These are phyloP conservation scores for Druon quercuslanigerum DNA, from an alignment of 1,140 invertebrate species.

Conservation along the genomic window DNA sequence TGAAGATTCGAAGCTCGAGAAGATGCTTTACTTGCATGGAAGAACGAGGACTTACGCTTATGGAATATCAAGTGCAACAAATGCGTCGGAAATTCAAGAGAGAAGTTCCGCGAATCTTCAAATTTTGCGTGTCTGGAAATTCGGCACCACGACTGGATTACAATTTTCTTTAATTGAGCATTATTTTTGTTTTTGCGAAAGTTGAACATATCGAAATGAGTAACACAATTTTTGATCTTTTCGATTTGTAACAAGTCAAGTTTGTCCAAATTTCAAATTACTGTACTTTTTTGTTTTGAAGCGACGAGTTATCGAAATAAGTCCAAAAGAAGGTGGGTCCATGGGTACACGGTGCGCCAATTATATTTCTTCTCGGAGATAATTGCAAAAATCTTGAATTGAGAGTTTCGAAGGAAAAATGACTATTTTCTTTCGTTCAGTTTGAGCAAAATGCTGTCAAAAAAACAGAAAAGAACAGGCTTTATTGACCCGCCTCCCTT, in stretches of 20 bases:
- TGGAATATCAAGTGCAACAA: conserved; percentile 27
- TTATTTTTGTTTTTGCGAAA: background rate
- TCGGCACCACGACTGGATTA: conserved; percentile 14
- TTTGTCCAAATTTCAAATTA: no score
- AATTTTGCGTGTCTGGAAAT: conserved; percentile 1
- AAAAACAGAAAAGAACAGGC: background rate
- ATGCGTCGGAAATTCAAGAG: background rate
- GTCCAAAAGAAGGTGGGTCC: no score
- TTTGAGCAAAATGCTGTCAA: background rate
- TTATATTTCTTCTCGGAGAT: background rate
- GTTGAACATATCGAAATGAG: background rate
- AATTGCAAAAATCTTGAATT: background rate
- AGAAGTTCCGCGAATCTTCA: background rate
- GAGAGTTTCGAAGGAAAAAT: background rate
- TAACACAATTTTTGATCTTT: no score
- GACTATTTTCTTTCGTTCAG: background rate
- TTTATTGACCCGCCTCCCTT: no score
- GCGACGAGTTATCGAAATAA: no score
- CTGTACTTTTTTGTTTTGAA: no score
- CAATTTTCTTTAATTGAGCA: background rate
- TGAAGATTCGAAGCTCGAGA: conserved; percentile 17
- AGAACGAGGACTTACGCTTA: conserved; percentile 22
- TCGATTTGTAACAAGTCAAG: no score
- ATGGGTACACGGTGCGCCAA: no score
- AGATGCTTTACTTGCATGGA: conserved; percentile 17